Evolutionary conservation across 1,140 invertebrate genomes (phyloP).

Genomic region (Drosophila sp.): DNA sequence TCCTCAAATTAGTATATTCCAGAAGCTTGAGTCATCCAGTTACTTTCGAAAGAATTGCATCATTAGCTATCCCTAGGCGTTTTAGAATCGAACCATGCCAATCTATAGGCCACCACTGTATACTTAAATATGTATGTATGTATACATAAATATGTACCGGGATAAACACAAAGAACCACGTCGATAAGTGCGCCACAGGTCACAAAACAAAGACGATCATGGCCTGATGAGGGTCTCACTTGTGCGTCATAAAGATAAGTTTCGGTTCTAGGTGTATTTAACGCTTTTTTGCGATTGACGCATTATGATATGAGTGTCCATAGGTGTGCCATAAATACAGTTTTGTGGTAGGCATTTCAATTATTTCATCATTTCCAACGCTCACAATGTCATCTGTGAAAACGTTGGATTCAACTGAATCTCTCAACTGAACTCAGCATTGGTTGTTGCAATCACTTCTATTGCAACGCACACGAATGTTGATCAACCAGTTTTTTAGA

Average conservation of each 20-base stretch:
- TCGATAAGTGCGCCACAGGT: conserved; percentile 42
- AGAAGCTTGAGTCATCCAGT: not conserved
- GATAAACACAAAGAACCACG: conserved; percentile 1
- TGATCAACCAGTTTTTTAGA: conserved; percentile 31
- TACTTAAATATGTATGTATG: not conserved
- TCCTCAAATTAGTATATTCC: not conserved
- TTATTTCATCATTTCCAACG: not conserved
- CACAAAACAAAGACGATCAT: conserved; percentile 51
- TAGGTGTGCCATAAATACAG: not conserved
- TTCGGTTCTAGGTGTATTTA: conserved; percentile 1
- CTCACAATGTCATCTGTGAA: too few species aligned
- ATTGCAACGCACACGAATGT: conserved; percentile 19
- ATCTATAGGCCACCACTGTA: not conserved
- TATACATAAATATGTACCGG: not conserved
- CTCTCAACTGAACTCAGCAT: not conserved
- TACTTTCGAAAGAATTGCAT: not conserved
- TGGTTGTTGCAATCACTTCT: conserved; percentile 28
- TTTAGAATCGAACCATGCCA: too few species aligned
- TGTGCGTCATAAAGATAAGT: conserved; percentile 46
- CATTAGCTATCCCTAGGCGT: not conserved
- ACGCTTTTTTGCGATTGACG: conserved; percentile 12
- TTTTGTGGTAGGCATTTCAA: not conserved
- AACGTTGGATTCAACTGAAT: not conserved
- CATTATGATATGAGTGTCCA: conserved; percentile 6
- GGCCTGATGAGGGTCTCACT: conserved; percentile 17